phyloP scores from a whole-genome alignment of 2,113 vertebrate genomes.

The Ariopsis seemanni region DNA sequence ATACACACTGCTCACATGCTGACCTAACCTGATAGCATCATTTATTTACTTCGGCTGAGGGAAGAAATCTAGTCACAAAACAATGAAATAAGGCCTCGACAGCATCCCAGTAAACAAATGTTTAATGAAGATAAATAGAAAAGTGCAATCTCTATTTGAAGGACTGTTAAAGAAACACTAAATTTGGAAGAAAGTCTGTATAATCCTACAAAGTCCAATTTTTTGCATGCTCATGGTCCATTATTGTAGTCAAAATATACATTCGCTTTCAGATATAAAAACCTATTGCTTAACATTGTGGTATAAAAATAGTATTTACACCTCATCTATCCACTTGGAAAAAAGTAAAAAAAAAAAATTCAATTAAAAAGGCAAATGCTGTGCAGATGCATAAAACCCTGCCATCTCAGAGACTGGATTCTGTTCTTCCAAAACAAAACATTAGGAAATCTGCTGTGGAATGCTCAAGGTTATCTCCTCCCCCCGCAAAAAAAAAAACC shows the following conservation, averaged over 20 bases:
- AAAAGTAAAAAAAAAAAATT: conserved; percentile 31
- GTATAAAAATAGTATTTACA: conserved; percentile 72
- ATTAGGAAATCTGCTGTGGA: neutral
- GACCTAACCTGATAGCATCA: neutral
- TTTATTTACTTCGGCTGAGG: too few relatives aligned
- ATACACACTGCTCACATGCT: neutral
- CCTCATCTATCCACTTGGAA: conserved; percentile 32
- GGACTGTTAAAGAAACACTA: conserved; percentile 45
- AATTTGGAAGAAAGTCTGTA: conserved; percentile 20
- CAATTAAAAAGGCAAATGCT: conserved; percentile 46
- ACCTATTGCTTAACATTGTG: conserved; percentile 57
- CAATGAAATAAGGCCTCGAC: neutral
- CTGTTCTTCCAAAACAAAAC: neutral
- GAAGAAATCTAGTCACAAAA: neutral
- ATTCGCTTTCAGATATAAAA: conserved; percentile 67
- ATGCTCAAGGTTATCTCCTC: neutral
- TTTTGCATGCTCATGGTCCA: conserved; percentile 51
- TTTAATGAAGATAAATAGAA: conserved; percentile 60
- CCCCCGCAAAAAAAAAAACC: neutral
- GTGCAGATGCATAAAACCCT: conserved; percentile 50
- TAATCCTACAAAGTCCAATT: conserved; percentile 56
- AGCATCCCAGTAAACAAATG: conserved; percentile 46
- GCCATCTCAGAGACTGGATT: neutral
- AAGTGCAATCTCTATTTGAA: conserved; percentile 33
- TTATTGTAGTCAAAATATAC: conserved; percentile 72